These are phyloP conservation scores for Mormyrus lacerda DNA, from an alignment of 2,113 vertebrate genomes.

Conservation along the genomic window DNA sequence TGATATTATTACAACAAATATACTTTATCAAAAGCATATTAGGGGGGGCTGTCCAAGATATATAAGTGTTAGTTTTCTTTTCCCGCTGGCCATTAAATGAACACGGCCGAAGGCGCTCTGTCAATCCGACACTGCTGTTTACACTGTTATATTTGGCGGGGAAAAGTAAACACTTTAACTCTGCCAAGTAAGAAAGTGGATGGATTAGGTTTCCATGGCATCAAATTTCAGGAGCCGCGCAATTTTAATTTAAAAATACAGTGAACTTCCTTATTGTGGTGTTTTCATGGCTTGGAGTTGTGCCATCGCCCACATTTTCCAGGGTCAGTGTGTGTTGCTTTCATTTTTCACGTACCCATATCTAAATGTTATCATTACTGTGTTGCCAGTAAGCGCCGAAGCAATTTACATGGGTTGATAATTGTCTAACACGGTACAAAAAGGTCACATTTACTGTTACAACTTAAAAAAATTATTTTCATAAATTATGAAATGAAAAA, in stretches of 20 bases:
- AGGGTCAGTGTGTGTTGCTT: background rate
- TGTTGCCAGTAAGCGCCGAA: background rate
- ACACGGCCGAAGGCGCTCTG: conserved; percentile 44
- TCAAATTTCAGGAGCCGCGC: conserved; percentile 56
- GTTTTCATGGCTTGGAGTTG: conserved; percentile 4
- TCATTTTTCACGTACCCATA: background rate
- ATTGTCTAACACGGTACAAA: background rate
- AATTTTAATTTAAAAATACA: conserved; percentile 57
- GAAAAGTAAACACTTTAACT: conserved; percentile 63
- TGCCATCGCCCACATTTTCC: conserved; percentile 8
- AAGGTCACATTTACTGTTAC: background rate
- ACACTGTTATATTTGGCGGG: conserved; percentile 61
- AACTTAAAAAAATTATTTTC: too few species aligned
- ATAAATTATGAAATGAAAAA: background rate
- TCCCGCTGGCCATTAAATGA: conserved; percentile 39
- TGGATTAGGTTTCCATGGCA: conserved; percentile 65
- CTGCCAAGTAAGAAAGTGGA: conserved; percentile 48
- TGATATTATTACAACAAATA: conserved; percentile 21
- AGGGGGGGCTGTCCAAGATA: conserved; percentile 20
- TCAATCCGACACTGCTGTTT: conserved; percentile 56
- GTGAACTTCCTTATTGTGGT: conserved; percentile 54
- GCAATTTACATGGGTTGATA: background rate
- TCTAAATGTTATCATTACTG: background rate
- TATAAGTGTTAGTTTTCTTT: conserved; percentile 32
- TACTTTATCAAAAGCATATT: conserved; percentile 35